Evolutionary conservation across 2,888 invertebrate genomes (phyloP).

Genomic region (Perithous albicinctus): DNA sequence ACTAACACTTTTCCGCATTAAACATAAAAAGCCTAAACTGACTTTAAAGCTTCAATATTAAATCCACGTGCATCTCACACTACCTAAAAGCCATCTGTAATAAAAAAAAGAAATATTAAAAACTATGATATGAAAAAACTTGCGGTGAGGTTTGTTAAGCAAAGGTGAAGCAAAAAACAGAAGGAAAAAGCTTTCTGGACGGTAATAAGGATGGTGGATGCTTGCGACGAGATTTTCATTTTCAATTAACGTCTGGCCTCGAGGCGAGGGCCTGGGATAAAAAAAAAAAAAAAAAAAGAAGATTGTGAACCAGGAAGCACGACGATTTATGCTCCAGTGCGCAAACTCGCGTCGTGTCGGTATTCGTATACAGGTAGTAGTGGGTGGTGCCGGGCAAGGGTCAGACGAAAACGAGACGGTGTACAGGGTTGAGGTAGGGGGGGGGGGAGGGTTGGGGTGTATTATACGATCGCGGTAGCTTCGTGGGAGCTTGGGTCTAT

Average conservation of each 20-base stretch:
- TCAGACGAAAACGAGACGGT: conserved; percentile 57
- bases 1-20: conserved; percentile 3
- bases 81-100: neutral
- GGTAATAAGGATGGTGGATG: conserved; percentile 18
- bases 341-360: conserved; percentile 17
- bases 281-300: too few species aligned
- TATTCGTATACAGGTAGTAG: conserved; percentile 3
- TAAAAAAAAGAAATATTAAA: too few species aligned
- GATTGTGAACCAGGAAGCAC: neutral
- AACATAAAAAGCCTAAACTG: neutral
- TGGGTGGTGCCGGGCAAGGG: conserved; percentile 53
- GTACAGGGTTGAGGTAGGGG: neutral
- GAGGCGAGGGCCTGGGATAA: neutral
- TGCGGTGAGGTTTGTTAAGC: neutral
- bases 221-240: conserved; percentile 39
- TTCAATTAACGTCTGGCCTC: conserved; percentile 43
- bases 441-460: neutral
- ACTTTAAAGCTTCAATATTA: conserved; percentile 5
- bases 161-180: neutral
- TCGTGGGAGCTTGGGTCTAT: conserved; percentile 20
- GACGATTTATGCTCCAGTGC: conserved; percentile 21
- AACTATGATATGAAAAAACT: conserved; percentile 9
- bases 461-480: conserved; percentile 31
- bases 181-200: conserved; percentile 10
- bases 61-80: neutral